Evolutionary conservation across 2,797 vertebrate genomes (phyloP), one percentile per base, ranked within the genome.

Genomic region (Poeciliopsis infans): DNA sequence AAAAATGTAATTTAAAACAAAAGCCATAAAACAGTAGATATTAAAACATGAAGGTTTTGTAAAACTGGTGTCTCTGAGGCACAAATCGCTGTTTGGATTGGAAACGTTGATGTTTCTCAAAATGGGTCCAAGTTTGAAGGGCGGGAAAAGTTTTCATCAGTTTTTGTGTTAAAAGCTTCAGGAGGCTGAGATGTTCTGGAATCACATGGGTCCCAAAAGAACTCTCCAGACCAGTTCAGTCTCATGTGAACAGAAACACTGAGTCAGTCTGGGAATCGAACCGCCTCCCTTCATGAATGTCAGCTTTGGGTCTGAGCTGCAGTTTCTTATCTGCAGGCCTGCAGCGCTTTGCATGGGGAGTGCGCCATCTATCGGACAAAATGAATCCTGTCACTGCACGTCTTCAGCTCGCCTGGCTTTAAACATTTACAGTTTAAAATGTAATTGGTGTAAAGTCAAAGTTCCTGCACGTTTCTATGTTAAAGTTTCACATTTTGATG

Each of bases 321-420:
- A 39, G 59, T 16, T 7, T 28, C 43, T 74, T 1, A 51, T 23
- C 51, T 74, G 75, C 81, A 72, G 51, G 74, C 71, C 81, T 57
- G 72, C 74, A 75, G 41, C 76, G 76, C 89, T 94, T 91, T 89
- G 86, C 86, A 91, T 93, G 94, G 86, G 89, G 71, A 94, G 93
- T 91, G 90, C 93, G 94, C 95, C 96, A 95, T 95, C 96, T 96
- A 89, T 94, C 86, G 96, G 89, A 12, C 33, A 72, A 72, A 0
- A 46, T 0, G 15, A 75, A 46, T 47, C 11, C 82, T 66, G 57
- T 33, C 7, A 43, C 1, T 5, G 18, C 12, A 20, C 0, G 15
- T 25, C 7, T 46, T 25, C 31, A 13, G 11, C 31, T 20, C 11
- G 2, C 20, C 7, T 61, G 57, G 12, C 2, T 10, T 4, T 8